Evolutionary conservation across 2,888 invertebrate genomes (phyloP), one percentile per base, ranked within the genome.

Genomic region (Nysson spinosus): DNA sequence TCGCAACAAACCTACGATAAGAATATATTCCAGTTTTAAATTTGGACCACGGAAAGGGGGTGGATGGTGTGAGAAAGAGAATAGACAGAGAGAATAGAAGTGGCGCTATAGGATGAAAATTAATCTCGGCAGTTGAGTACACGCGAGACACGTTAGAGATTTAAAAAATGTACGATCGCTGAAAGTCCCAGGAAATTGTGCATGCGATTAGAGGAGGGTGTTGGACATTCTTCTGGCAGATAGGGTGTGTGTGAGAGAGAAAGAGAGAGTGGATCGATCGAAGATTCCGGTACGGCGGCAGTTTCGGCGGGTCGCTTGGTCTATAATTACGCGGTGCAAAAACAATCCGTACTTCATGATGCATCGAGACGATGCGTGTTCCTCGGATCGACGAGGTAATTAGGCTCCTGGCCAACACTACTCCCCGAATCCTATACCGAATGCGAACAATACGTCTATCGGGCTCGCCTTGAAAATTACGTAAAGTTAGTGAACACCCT

Each of bases 371-470:
- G 63, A 72, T 67, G 64, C 68, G 69, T 74, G 74, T 72, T 72
- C 60, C 68, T 61, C 65, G 69, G 61, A 81, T 82, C 73, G 75
- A 77, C 81, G 74, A 77, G 77, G 69, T 80, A 78, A 81, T 81
- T 82, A 78, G 81, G 81, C 78, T 34, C 50, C 30, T 12, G 44
- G 82, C 81, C 82, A 82, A 76, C 46, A 67, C 35, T 61, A 58
- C 61, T 67, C 46, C 55, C 46, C 52, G 46, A 66, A 54, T 58
- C 26, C 19, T 43, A 35, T 42, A 11, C 61, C 54, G 56, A 61
- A 65, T 50, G 35, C 30, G 70, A 68, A 72, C 72, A 72, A 75
- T 75, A 55, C 52, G 43, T 9, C 44, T 12, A 5, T 49, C 47
- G 43, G 55, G 26, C n/a, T 50, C 62, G 67, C 69, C 69, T 69